Base-by-base conservation (phyloP, 1,140 invertebrate species). In the Nasonia giraulti region DNA sequence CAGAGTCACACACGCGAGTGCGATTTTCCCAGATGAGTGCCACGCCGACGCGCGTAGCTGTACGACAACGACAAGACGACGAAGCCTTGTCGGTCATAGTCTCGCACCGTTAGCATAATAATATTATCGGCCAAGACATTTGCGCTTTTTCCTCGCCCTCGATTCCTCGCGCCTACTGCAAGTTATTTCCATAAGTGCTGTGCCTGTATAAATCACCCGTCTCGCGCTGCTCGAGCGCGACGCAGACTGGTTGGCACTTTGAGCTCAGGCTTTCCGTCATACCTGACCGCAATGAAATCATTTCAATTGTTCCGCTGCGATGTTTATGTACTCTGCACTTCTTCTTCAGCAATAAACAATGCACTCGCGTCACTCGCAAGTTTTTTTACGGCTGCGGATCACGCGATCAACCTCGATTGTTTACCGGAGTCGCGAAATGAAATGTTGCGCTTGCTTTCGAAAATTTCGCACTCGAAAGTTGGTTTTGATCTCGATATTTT, bases 121-220 rank as follows among this genome's bases (percentile, higher is more conserved):
- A 75, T 75, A 85, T 85, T 85, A 80, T 80, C 78, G 78, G 47
- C 40, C 68, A 55, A 85, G 83, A 85, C 77, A 80, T 81, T 85
- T 11, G 78, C 73, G 55, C 50, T 62, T 68, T 78, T 82, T 82
- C 74, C 68, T 80, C 80, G 76, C 47, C 80, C 85, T 81, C 85
- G 75, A 79, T 86, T 74, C 66, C 33, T 69, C 44, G 44, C 71
- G 66, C 55, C 85, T 80, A 80, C 76, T 74, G 76, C 76, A 37
- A 8, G n/a, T 66, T 47, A 86, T 86, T 82, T 86, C 85, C 80
- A 86, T 86, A 86, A 86, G 76, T 74, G 80, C 76, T 66, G 12
- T 27, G 75, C 55, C 71, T 68, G 27, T 81, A 77, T 85, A 85
- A 85, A 85, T 85, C 80, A 85, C 55, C n/a, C 33, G 20, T n/a